Conservation (phyloP, 2,797 vertebrate genomes). For the Micrastur ruficollis region DNA sequence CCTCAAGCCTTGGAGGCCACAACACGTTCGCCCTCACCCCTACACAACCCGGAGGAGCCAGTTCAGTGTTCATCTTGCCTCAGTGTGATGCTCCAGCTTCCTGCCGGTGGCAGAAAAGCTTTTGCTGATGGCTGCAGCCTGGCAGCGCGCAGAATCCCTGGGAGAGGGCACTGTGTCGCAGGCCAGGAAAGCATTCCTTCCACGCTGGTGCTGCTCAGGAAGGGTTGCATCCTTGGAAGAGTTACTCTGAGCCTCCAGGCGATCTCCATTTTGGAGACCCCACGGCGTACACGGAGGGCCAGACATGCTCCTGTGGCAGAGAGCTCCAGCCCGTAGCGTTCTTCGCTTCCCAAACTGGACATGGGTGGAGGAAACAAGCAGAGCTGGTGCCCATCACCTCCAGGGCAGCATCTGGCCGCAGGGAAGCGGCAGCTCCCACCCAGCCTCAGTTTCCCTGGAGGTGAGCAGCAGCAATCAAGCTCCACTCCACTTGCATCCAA, state of each 20-base stretch:
- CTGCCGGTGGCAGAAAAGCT: background rate
- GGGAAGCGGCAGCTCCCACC: background rate
- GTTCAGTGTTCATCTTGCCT: background rate
- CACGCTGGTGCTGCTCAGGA: background rate
- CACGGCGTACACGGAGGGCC: rapidly evolving
- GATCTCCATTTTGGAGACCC: background rate
- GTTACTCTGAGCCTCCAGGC: background rate
- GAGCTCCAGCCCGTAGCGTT: background rate
- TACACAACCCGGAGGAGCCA: rapidly evolving
- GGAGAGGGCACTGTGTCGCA: background rate
- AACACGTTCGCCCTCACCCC: background rate
- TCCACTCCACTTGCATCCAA: rapidly evolving
- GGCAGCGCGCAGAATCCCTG: background rate
- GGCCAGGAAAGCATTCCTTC: background rate
- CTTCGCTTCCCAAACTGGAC: background rate
- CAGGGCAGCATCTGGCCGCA: background rate
- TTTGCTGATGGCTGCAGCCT: background rate
- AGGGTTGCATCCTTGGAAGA: background rate
- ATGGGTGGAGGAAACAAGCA: background rate
- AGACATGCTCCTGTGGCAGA: background rate
- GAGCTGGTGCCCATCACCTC: background rate
- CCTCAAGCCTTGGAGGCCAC: background rate
- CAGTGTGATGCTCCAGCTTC: background rate
- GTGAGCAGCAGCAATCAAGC: background rate
- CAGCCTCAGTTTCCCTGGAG: background rate